Evolutionary conservation across 2,888 invertebrate genomes (phyloP).

Genomic region (Drosophila colorata): DNA sequence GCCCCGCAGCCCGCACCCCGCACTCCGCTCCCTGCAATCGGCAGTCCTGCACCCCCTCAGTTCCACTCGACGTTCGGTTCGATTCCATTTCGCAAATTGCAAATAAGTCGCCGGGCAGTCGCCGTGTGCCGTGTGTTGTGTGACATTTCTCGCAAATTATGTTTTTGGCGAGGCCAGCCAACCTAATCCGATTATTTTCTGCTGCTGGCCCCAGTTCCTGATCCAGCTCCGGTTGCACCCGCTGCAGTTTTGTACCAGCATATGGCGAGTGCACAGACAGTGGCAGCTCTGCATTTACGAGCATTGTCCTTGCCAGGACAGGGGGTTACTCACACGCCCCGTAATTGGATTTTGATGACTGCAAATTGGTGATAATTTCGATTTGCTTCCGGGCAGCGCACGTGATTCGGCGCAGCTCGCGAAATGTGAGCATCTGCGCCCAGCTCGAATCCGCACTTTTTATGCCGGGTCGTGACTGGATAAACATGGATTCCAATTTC

Average conservation of each 20-base stretch:
- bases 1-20: background rate
- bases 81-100: conserved; percentile 76
- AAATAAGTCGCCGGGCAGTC: conserved; percentile 70
- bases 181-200: conserved; percentile 74
- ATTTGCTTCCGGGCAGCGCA: conserved; percentile 70
- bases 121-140: conserved; percentile 63
- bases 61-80: conserved; percentile 27
- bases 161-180: conserved; percentile 59
- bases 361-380: conserved; percentile 84
- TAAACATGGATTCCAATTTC: conserved; percentile 55
- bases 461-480: conserved; percentile 66
- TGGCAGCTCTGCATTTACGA: conserved; percentile 35
- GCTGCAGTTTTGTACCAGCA: conserved; percentile 63
- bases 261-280: conserved; percentile 59
- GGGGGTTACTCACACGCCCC: conserved; percentile 56
- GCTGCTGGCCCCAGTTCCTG: conserved; percentile 12
- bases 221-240: conserved; percentile 27
- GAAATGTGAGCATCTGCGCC: conserved; percentile 72
- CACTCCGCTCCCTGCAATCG: background rate
- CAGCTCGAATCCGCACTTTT: conserved; percentile 42
- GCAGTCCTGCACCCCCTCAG: conserved; percentile 6
- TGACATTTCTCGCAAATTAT: conserved; percentile 82
- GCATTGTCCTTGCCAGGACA: conserved; percentile 43
- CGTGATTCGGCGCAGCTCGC: conserved; percentile 68
- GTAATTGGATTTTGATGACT: conserved; percentile 84